Evolutionary conservation across 2,797 vertebrate species (phyloP), one percentile per base, ranked within the genome.

Genomic region (Sebastes taczanowskii): DNA sequence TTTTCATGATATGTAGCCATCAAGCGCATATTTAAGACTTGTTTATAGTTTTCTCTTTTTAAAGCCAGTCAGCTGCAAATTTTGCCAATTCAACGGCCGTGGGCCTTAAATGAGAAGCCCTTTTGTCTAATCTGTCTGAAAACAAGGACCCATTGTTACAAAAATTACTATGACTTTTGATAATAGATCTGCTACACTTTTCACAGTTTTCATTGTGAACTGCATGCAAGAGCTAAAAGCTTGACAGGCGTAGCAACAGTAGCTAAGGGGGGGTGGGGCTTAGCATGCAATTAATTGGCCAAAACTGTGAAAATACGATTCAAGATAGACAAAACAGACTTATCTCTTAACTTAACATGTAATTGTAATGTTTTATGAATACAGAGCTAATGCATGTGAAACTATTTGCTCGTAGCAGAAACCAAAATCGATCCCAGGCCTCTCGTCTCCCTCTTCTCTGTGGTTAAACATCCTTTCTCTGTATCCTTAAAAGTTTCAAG

Each of bases 381-480:
- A 1, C 61, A 67, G 35, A 58, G 4, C 2, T 53, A 5, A 29
- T 11, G 46, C 18, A 20, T 62, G 20, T 56, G 11, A 62, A 78
- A 53, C 20, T 34, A 5, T 64, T 74, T 76, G 22, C 38, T 30
- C 6, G 16, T 64, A 62, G 23, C 23, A 30, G 49, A 30, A 78
- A 67, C 55, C 7, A 11, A 69, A 74, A 75, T 86, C 22, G 3
- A 10, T 77, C 56, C 55, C 74, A 69, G 69, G 25, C 68, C 25
- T 67, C 72, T 68, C 9, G 7, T 62, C 29, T 46, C 23, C 20
- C 18, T 60, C 14, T 35, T 6, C n/a, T 42, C 2, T 53, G 58
- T 69, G 29, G 16, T 63, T n/a, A 9, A 29, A 16, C 56, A 7
- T 61, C 42, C 14, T 32, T 55, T 80, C 67, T 46, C 49, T 77